Conservation (phyloP, 2,888 invertebrate genomes). For the Drosophila anceps region DNA sequence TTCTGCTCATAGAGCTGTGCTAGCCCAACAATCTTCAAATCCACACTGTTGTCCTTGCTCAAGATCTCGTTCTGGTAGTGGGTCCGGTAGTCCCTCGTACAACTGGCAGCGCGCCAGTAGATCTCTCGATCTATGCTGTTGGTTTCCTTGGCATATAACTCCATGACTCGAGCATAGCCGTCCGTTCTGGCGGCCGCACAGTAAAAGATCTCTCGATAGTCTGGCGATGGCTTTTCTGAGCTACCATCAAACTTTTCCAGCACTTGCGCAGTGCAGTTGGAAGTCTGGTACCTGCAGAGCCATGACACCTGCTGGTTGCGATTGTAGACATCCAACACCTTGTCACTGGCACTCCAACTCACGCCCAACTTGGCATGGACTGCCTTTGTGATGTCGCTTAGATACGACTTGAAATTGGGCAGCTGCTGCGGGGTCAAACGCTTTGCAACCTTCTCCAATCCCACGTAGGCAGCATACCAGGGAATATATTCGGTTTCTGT, state of each 20-base stretch:
- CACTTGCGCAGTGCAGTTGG: constrained; percentile 87
- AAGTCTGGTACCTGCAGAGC: constrained; percentile 88
- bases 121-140: constrained; percentile 89
- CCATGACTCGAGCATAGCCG: constrained; percentile 25
- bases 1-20: constrained; percentile 1
- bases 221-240: constrained; percentile 42
- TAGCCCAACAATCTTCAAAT: neutral
- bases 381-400: constrained; percentile 85
- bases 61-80: constrained; percentile 86
- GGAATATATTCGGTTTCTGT: constrained; percentile 88
- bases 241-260: constrained; percentile 76
- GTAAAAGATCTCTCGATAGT: constrained; percentile 67
- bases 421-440: constrained; percentile 68
- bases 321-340: constrained; percentile 87
- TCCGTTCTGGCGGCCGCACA: constrained; percentile 55
- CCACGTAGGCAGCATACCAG: constrained; percentile 89
- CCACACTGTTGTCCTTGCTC: constrained; percentile 54
- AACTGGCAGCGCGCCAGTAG: constrained; percentile 89
- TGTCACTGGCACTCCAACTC: constrained; percentile 82
- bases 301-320: constrained; percentile 87
- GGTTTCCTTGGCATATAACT: constrained; percentile 86
- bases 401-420: constrained; percentile 79
- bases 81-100: constrained; percentile 87
- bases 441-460: constrained; percentile 49
- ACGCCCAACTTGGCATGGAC: constrained; percentile 86